Evolutionary conservation across 2,888 invertebrate genomes (phyloP).

Genomic region (Metalampra italica): DNA sequence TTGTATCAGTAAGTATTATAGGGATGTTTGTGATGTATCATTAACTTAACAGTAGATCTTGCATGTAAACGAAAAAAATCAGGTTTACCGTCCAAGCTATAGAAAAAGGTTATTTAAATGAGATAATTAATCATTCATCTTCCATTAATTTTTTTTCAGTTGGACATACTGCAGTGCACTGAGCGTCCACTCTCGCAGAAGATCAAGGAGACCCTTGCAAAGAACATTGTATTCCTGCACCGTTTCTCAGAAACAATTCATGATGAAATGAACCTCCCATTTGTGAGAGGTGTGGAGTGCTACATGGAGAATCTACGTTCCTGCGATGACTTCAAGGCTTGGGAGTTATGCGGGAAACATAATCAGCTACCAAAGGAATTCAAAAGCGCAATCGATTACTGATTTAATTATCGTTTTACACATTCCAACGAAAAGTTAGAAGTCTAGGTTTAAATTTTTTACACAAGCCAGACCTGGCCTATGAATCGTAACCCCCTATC

Average conservation of each 20-base stretch:
- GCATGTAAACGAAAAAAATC: no score
- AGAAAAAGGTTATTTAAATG: no score
- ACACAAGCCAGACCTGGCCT: neutral
- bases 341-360: conserved; percentile 65
- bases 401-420: conserved; percentile 26
- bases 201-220: conserved; percentile 64
- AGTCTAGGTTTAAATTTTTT: conserved; percentile 6
- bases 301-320: conserved; percentile 62
- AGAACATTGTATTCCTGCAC: conserved; percentile 65
- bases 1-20: no score
- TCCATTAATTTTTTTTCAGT: conserved; percentile 38
- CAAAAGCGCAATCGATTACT: conserved; percentile 69
- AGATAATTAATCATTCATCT: no score
- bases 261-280: conserved; percentile 66
- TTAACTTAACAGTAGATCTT: no score
- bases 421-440: conserved; percentile 40
- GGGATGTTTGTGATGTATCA: no score
- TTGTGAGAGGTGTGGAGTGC: conserved; percentile 64
- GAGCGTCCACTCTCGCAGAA: conserved; percentile 57
- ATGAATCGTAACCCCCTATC: no score
- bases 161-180: conserved; percentile 64
- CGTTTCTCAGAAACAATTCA: conserved; percentile 64
- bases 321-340: conserved; percentile 69
- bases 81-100: no score
- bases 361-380: conserved; percentile 67